A percentile compares a stretch with the other conserved stretches of the same genome.
Conservation (phyloP, 2,113 vertebrate species). For the Cyprinus carpio region DNA sequence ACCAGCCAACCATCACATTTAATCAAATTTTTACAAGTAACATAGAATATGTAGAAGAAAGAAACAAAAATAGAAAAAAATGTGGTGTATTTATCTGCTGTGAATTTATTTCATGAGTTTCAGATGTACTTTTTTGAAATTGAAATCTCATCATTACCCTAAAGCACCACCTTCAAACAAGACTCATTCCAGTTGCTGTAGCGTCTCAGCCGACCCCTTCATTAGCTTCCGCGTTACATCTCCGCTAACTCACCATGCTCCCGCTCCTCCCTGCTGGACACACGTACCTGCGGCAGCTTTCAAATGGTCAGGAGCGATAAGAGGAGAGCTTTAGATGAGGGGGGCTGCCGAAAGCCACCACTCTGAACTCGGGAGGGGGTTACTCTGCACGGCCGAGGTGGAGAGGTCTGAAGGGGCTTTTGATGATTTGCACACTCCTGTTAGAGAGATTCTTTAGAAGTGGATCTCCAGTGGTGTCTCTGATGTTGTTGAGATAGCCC, state of each 20-base stretch:
- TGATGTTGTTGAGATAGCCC: conserved; percentile 47
- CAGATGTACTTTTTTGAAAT: conserved; percentile 5
- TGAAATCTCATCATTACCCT: conserved; percentile 25
- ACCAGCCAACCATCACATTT: background rate
- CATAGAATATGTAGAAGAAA: background rate
- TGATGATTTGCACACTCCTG: conserved; percentile 48
- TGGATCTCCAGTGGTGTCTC: conserved; percentile 40
- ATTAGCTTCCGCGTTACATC: background rate
- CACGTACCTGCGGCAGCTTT: conserved; percentile 32
- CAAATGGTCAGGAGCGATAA: conserved; percentile 44
- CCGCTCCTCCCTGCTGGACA: conserved; percentile 1
- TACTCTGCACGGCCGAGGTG: conserved; percentile 1
- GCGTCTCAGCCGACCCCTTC: background rate
- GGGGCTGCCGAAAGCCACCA: background rate
- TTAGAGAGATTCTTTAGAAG: conserved; percentile 49
- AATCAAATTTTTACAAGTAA: background rate
- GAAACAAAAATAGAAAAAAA: background rate
- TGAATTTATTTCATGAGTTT: background rate
- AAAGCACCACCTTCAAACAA: conserved; percentile 18
- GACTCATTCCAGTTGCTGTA: background rate
- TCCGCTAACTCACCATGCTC: background rate
- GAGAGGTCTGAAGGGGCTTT: conserved; percentile 41
- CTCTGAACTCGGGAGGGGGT: conserved; percentile 46
- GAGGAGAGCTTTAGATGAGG: conserved; percentile 36
- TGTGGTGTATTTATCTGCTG: background rate